These are phyloP conservation scores for Mya arenaria DNA, from an alignment of 1,140 invertebrate genomes.

Conservation along the genomic window DNA sequence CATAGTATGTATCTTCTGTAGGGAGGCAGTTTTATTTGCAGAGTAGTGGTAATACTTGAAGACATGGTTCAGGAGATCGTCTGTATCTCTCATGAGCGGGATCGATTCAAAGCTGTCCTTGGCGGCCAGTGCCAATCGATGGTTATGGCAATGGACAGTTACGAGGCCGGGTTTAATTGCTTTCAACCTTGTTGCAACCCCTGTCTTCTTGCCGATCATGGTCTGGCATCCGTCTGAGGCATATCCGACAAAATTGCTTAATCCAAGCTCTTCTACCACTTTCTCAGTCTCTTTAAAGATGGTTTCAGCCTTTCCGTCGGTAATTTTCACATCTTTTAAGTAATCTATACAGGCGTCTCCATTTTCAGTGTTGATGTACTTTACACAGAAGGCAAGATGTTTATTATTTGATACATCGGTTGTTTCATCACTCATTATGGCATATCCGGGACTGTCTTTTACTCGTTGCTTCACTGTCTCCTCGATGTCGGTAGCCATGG, in stretches of 20 bases:
- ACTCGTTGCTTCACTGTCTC: too few relatives aligned
- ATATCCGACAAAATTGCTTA: constrained; percentile 20
- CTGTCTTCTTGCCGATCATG: constrained; percentile 26
- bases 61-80: not conserved
- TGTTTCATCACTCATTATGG: too few relatives aligned
- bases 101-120: constrained; percentile 27
- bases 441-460: too few relatives aligned
- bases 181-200: constrained; percentile 3
- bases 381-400: constrained; percentile 8
- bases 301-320: constrained; percentile 12
- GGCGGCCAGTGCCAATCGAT: constrained; percentile 2
- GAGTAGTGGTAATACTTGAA: constrained; percentile 15
- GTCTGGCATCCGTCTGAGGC: not conserved
- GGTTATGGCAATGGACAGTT: constrained; percentile 22
- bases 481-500: too few relatives aligned
- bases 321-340: constrained; percentile 12
- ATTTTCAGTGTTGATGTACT: not conserved
- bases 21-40: constrained; percentile 4
- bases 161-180: not conserved
- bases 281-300: constrained; percentile 4
- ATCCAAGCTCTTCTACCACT: not conserved
- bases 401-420: too few relatives aligned
- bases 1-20: not conserved
- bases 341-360: constrained; percentile 4
- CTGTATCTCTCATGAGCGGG: not conserved